These are phyloP conservation scores for Euwallacea similis DNA, from an alignment of 1,140 invertebrate genomes.

Conservation along the genomic window DNA sequence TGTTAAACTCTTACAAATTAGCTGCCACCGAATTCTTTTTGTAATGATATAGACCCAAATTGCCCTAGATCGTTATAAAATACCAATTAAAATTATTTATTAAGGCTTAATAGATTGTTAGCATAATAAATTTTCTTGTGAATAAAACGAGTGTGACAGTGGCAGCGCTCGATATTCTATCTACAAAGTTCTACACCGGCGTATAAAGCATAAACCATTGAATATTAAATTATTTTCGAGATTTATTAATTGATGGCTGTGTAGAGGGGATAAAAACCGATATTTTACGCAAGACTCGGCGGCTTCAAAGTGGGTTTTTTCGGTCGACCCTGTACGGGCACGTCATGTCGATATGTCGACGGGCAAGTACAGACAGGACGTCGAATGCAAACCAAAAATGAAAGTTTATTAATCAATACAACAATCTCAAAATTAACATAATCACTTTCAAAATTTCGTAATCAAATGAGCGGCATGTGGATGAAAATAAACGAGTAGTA, in stretches of 20 bases:
- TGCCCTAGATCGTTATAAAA: slow-evolving; percentile 2
- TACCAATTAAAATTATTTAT: slow-evolving; percentile 7
- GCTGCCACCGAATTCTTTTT: background rate
- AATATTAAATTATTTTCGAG: too few species aligned
- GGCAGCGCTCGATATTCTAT: background rate
- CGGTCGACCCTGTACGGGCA: too few species aligned
- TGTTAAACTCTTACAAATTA: background rate
- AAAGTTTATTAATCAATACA: slow-evolving; percentile 43
- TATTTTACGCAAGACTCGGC: too few species aligned
- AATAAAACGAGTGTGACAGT: background rate
- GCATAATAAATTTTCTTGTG: background rate
- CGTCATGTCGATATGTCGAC: too few species aligned
- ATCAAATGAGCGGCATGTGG: slow-evolving; percentile 21
- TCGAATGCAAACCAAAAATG: slow-evolving; percentile 37
- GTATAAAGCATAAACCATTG: too few species aligned
- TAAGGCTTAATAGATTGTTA: background rate
- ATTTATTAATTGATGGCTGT: too few species aligned
- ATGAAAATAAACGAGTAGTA: slow-evolving; percentile 36
- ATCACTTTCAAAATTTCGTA: slow-evolving; percentile 46
- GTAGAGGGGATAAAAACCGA: too few species aligned
- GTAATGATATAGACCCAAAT: background rate
- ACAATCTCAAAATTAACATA: slow-evolving; percentile 43
- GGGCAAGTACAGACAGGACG: slow-evolving; percentile 11
- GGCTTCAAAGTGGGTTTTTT: too few species aligned
- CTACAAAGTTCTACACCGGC: too few species aligned